Evolutionary conservation across 2,888 invertebrate genomes (phyloP).

Genomic region (Creontiades dilutus): DNA sequence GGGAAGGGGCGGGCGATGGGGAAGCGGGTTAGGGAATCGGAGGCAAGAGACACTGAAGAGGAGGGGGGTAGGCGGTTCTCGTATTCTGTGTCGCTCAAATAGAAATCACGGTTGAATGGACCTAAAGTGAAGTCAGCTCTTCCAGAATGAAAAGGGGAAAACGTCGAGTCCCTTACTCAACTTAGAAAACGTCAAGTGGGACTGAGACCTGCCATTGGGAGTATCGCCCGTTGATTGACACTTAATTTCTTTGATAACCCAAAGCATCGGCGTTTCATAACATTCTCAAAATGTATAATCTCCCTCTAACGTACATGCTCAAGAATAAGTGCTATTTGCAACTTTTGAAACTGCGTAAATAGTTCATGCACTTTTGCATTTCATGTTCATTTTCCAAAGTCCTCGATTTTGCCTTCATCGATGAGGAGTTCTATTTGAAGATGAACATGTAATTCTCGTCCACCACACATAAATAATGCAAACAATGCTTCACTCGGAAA

Average conservation of each 20-base stretch:
- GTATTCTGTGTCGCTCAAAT: conserved; percentile 51
- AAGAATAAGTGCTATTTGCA: no score
- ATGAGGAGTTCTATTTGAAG: no score
- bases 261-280: no score
- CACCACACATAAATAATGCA: no score
- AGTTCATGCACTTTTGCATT: no score
- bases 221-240: neutral
- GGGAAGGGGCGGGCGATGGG: neutral
- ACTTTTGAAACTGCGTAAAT: no score
- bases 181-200: neutral
- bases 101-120: conserved; percentile 56
- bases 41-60: neutral
- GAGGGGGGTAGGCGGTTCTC: neutral
- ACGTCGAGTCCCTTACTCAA: neutral
- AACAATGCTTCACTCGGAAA: no score
- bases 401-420: no score
- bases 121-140: conserved; percentile 39
- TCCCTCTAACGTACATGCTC: no score
- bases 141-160: conserved; percentile 40
- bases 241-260: neutral
- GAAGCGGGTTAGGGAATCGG: neutral
- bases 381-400: no score
- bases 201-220: neutral
- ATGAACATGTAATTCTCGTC: no score
- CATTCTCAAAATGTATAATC: no score